A percentile compares a stretch with the other conserved stretches of the same genome.
phyloP scores from a whole-genome alignment of 2,797 vertebrate species.

The Gephyroberyx darwinii region DNA sequence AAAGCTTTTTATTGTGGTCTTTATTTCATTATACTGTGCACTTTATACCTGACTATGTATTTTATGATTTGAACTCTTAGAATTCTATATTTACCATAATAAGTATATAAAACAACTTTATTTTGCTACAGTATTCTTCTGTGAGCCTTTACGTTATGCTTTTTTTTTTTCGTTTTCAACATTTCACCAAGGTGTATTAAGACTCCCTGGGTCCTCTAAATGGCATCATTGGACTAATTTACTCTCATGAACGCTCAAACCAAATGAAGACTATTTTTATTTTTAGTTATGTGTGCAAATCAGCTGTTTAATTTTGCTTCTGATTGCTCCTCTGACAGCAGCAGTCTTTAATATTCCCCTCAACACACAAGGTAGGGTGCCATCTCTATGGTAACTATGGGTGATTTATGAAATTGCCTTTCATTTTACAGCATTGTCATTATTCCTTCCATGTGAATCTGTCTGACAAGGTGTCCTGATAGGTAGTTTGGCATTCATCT shows the following conservation, averaged over 20 bases:
- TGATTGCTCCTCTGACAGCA: constrained; percentile 33
- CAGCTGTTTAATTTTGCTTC: constrained; percentile 18
- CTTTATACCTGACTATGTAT: background rate
- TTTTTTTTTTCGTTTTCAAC: background rate
- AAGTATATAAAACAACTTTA: background rate
- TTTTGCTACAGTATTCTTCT: background rate
- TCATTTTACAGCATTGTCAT: constrained; percentile 17
- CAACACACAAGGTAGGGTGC: constrained; percentile 24
- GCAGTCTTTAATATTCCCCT: constrained; percentile 35
- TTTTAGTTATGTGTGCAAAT: background rate
- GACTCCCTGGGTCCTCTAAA: no score
- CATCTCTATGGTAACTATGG: constrained; percentile 69
- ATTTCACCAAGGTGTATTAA: background rate
- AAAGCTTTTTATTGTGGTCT: background rate
- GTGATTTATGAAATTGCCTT: constrained; percentile 55
- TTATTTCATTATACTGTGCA: background rate
- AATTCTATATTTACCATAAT: constrained; percentile 4
- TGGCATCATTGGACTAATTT: background rate
- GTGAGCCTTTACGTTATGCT: background rate
- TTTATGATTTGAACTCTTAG: background rate
- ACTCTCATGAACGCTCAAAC: background rate
- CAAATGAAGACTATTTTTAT: background rate
- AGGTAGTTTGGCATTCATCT: constrained; percentile 26
- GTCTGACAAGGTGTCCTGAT: constrained; percentile 28
- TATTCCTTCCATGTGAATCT: constrained; percentile 24